Conservation (phyloP, 2,797 vertebrate genomes). For the Myotis vivesi region DNA sequence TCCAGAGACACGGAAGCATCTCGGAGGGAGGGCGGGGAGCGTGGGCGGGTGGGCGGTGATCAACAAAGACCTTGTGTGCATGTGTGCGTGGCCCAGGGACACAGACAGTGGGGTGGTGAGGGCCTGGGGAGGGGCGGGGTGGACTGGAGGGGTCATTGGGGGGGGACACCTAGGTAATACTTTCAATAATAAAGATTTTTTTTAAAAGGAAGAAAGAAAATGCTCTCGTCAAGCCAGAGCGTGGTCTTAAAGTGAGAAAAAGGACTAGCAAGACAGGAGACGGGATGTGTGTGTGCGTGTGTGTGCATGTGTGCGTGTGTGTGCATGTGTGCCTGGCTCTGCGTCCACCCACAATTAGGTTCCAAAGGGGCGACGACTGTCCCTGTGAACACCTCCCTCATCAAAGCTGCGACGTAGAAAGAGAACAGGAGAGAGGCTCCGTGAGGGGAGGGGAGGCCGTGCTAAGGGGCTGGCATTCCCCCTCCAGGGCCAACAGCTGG, state of each 20-base stretch:
- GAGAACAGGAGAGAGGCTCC: neutral
- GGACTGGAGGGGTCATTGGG: no score
- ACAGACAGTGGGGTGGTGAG: no score
- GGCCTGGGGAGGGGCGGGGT: no score
- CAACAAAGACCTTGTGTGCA: no score
- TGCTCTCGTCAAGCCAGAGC: neutral
- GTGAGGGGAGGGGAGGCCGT: accelerated
- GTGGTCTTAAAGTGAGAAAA: neutral
- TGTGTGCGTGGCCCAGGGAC: no score
- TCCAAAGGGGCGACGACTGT: neutral
- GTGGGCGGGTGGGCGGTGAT: no score
- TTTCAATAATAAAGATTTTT: no score
- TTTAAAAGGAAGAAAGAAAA: neutral
- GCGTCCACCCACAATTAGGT: neutral
- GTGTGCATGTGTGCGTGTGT: accelerated
- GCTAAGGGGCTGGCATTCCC: neutral
- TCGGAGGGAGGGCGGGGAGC: no score
- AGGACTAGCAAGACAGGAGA: neutral
- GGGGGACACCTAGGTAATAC: no score
- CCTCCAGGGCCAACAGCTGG: neutral
- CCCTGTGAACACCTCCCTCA: neutral
- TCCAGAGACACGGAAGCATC: no score
- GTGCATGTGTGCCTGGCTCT: accelerated
- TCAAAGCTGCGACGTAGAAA: neutral
- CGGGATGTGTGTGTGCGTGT: accelerated